These are phyloP conservation scores for Orius insidiosus DNA, from an alignment of 1,140 invertebrate genomes.

Conservation along the genomic window DNA sequence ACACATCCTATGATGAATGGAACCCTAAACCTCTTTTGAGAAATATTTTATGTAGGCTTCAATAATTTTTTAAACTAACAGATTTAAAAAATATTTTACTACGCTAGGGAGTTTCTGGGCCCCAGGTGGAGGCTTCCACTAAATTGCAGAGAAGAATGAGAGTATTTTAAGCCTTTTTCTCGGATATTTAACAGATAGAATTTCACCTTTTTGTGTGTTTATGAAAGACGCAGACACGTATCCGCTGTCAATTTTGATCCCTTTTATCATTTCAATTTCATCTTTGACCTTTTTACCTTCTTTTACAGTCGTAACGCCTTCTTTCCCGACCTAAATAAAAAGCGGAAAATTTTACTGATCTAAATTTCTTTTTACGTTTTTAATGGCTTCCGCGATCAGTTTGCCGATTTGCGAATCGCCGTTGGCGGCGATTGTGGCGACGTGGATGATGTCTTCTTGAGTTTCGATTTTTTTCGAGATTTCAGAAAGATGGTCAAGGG, in stretches of 20 bases:
- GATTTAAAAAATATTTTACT: no score
- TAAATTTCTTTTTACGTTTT: slow-evolving; percentile 60
- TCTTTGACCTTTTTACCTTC: slow-evolving; percentile 55
- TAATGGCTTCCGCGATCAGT: slow-evolving; percentile 54
- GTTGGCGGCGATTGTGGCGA: slow-evolving; percentile 64
- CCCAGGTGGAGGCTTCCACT: no score
- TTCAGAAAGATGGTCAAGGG: slow-evolving; percentile 39
- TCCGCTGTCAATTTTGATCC: slow-evolving; percentile 60
- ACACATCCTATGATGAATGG: no score
- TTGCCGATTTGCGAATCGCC: slow-evolving; percentile 46
- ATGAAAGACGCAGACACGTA: slow-evolving; percentile 66
- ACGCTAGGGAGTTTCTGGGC: no score
- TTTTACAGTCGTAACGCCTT: slow-evolving; percentile 61
- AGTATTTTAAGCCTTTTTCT: no score
- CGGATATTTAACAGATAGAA: no score
- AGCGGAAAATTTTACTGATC: slow-evolving; percentile 43
- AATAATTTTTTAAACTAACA: no score
- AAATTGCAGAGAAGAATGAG: no score
- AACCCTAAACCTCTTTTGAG: no score
- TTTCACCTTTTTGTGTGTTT: slow-evolving; percentile 26
- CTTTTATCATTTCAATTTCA: slow-evolving; percentile 54
- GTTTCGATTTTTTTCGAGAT: slow-evolving; percentile 51
- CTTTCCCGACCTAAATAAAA: slow-evolving; percentile 41
- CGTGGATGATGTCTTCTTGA: slow-evolving; percentile 59
- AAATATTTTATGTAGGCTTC: no score